These are phyloP conservation scores for Andinoacara biseriatus DNA, from an alignment of 2,113 vertebrate genomes.

Conservation along the genomic window DNA sequence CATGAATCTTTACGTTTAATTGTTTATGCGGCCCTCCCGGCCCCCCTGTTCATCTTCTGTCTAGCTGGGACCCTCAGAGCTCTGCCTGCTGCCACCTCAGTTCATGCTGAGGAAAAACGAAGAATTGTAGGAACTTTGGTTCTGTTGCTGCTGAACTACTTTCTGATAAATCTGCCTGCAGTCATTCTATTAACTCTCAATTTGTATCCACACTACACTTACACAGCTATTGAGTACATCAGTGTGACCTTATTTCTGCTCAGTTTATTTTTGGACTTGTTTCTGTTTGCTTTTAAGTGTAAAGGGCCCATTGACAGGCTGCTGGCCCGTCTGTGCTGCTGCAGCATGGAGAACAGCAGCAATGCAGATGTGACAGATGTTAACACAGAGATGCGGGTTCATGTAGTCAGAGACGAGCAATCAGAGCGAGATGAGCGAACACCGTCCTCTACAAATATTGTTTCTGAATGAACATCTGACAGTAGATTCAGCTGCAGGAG, in stretches of 20 bases:
- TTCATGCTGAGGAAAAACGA: background rate
- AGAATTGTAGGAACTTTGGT: background rate
- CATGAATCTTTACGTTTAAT: no score
- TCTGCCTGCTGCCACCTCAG: no score
- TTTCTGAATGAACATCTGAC: no score
- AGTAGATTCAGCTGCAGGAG: no score
- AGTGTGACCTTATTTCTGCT: background rate
- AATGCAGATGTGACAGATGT: background rate
- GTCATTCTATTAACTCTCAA: no score
- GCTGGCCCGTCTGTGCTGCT: background rate
- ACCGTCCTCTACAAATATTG: background rate
- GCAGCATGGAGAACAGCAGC: background rate
- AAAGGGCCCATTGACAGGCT: background rate
- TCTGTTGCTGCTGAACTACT: background rate
- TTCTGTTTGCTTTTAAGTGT: background rate
- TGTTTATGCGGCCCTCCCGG: background rate
- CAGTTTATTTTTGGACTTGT: background rate
- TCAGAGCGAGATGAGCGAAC: background rate
- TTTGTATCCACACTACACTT: fast-evolving
- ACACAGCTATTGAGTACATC: background rate
- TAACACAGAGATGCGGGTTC: background rate
- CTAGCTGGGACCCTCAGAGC: background rate
- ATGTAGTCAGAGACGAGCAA: background rate
- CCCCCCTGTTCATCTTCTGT: background rate
- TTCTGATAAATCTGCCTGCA: background rate